Base-by-base conservation (phyloP, 2,888 invertebrate genomes). In the Rutpela maculata region DNA sequence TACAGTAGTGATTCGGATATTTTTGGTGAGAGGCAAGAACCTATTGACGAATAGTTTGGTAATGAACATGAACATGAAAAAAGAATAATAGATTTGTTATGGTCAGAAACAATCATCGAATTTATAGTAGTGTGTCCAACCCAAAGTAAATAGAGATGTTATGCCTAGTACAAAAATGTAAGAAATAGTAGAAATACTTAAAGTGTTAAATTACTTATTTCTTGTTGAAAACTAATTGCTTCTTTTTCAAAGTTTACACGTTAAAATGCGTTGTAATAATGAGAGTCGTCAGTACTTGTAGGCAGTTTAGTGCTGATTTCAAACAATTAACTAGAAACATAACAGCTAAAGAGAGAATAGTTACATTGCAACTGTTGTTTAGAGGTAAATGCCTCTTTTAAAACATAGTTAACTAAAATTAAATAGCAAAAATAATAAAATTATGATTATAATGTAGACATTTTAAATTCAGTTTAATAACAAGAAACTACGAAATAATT, bases 191-290 rank as follows among this genome's bases (percentile, higher is more conserved):
- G 59, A 59, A 26, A 22, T n/a, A 63, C 17, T 26, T 63, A 63
- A 35, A 63, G 63, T 31, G 63, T 63, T 35, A 63, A 63, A 63
- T 63, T 63, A 63, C 22, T 31, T 63, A 35, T 63, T 63, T 63
- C 63, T 63, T 63, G n/a, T 63, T 63, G 63, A 35, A 62, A 35
- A 63, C 15, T 35, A 63, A 35, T 63, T 63, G 19, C 0, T 26
- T 63, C 63, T 31, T n/a, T 10, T 22, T 15, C 17, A 15, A 35
- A 9, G 17, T 19, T 59, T 11, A 15, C 22, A 22, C 9, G 31
- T 35, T 35, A 9, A 35, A 35, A 35, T 9, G 7, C 7, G 31
- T 35, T 9, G 31, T 35, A 35, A 7, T 35, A 35, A 35, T 35
- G 6, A 35, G 31, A 35, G 9, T 26, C 26, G 26, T 26, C 26